A percentile compares a stretch with the other conserved stretches of the same genome.
Conservation (phyloP, 2,797 vertebrate genomes). For the Cyclura pinguis region DNA sequence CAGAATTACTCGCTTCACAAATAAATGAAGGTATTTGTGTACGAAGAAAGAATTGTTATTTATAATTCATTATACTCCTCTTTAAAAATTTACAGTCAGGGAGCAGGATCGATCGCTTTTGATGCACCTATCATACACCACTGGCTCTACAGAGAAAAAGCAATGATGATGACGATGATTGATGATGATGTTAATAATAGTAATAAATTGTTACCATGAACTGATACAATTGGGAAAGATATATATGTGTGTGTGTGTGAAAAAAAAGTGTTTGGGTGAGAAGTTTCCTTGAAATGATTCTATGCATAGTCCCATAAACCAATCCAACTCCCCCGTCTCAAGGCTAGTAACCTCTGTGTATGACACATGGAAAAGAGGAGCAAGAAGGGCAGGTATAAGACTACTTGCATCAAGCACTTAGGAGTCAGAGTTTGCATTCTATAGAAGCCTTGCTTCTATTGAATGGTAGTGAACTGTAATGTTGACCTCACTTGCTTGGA, state of each 20-base stretch:
- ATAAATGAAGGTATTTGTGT: constrained; percentile 25
- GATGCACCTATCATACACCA: constrained; percentile 47
- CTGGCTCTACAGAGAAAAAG: background rate
- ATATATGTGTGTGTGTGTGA: background rate
- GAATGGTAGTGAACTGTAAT: constrained; percentile 44
- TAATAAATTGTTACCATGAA: background rate
- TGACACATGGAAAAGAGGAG: background rate
- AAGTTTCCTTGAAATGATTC: constrained; percentile 21
- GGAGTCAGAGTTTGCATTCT: constrained; percentile 44
- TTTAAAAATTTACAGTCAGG: constrained; percentile 39
- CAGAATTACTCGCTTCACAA: background rate
- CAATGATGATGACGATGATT: constrained; percentile 4
- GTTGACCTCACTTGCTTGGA: background rate
- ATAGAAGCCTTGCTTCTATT: constrained; percentile 41
- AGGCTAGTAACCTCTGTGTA: constrained; percentile 9
- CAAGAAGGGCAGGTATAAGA: background rate
- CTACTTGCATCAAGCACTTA: background rate
- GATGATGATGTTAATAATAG: constrained; percentile 17
- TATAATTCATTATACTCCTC: constrained; percentile 49
- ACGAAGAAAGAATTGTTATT: constrained; percentile 24
- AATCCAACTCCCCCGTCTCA: background rate
- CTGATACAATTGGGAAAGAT: background rate
- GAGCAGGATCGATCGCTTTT: constrained; percentile 31
- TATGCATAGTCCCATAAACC: background rate
- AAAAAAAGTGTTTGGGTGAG: background rate